Evolutionary conservation across 2,888 invertebrate species (phyloP).

Genomic region (Coremacera marginata): DNA sequence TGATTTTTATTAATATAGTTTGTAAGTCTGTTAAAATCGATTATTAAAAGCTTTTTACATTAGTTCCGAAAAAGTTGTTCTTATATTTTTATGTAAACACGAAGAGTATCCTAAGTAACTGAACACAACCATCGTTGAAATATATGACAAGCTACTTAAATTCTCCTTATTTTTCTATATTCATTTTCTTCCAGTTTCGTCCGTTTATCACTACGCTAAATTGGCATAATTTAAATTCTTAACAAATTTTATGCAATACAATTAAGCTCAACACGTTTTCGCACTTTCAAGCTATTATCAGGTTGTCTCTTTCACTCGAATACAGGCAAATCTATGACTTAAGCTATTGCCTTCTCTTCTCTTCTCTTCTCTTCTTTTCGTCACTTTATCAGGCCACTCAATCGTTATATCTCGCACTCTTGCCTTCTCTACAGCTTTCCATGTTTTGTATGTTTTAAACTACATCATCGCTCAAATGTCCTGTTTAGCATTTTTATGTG

Average conservation of each 20-base stretch:
- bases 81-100: too few relatives aligned
- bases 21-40: too few relatives aligned
- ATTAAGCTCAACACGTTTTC: slow-evolving; percentile 10
- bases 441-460: neutral
- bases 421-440: neutral
- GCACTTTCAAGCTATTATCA: neutral
- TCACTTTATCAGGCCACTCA: neutral
- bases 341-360: neutral
- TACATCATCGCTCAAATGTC: slow-evolving; percentile 12
- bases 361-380: neutral
- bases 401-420: neutral
- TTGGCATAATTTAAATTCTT: neutral
- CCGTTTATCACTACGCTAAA: too few relatives aligned
- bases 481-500: slow-evolving; percentile 7
- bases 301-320: neutral
- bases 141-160: too few relatives aligned
- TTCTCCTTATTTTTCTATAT: too few relatives aligned
- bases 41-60: too few relatives aligned
- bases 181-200: too few relatives aligned
- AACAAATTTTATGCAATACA: neutral
- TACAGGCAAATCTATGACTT: too few relatives aligned
- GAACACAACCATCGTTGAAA: too few relatives aligned
- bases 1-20: too few relatives aligned
- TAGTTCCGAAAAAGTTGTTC: too few relatives aligned
- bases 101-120: too few relatives aligned